Conservation (phyloP, 2,888 invertebrate species). For the Cantharis flavilabris region DNA sequence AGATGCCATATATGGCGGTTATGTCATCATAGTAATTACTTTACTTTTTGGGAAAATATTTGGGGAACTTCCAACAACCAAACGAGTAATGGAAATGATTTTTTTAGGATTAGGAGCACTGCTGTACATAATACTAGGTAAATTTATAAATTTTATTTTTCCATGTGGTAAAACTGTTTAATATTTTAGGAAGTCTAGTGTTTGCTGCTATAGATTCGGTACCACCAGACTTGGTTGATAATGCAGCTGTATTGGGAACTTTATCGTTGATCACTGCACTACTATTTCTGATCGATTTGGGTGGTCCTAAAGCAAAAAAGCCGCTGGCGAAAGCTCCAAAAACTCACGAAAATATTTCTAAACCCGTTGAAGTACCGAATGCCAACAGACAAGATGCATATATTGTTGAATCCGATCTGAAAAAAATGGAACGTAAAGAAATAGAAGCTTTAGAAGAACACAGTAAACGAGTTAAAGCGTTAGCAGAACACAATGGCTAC, state of each 20-base stretch:
- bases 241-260: constrained; percentile 72
- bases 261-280: constrained; percentile 69
- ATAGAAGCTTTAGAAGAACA: constrained; percentile 41
- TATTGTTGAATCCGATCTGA: constrained; percentile 33
- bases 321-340: constrained; percentile 28
- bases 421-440: constrained; percentile 31
- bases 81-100: constrained; percentile 68
- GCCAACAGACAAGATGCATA: constrained; percentile 9
- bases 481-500: constrained; percentile 3
- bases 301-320: constrained; percentile 61
- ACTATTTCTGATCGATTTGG: constrained; percentile 70
- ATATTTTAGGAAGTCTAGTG: constrained; percentile 65
- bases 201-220: constrained; percentile 74
- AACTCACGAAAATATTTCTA: constrained; percentile 9
- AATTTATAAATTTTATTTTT: constrained; percentile 34
- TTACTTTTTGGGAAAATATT: constrained; percentile 67
- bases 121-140: constrained; percentile 70
- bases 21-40: constrained; percentile 71
- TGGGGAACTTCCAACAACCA: constrained; percentile 67
- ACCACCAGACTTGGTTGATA: constrained; percentile 68
- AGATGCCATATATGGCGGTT: constrained; percentile 70
- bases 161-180: not conserved
- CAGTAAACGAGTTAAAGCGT: constrained; percentile 23
- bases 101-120: constrained; percentile 72
- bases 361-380: constrained; percentile 18